Conservation (phyloP, 2,113 vertebrate species). For the Anarrhichthys ocellatus region DNA sequence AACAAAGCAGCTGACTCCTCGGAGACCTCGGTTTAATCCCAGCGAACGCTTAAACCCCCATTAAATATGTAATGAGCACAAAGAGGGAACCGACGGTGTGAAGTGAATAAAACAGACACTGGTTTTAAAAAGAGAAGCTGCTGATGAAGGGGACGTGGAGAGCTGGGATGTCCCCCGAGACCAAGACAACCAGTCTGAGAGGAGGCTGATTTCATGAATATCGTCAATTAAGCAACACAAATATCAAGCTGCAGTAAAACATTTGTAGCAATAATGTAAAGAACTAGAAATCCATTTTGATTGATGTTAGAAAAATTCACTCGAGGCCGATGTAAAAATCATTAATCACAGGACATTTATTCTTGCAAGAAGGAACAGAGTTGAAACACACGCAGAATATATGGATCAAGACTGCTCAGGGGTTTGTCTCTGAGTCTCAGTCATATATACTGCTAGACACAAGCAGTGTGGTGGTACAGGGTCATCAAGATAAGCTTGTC, state of each 20-base stretch:
- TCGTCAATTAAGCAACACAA: not conserved
- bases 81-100: too few relatives aligned
- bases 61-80: slow-evolving; percentile 76
- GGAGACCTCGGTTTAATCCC: slow-evolving; percentile 59
- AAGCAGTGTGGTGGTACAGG: too few relatives aligned
- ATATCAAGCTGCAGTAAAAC: not conserved
- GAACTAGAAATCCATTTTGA: not conserved
- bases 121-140: slow-evolving; percentile 8
- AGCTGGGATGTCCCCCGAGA: slow-evolving; percentile 12
- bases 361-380: too few relatives aligned
- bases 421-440: too few relatives aligned
- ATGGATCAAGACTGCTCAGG: too few relatives aligned
- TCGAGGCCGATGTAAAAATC: too few relatives aligned
- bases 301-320: too few relatives aligned
- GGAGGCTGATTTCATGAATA: not conserved
- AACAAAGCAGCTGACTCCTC: slow-evolving; percentile 40
- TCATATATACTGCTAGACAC: too few relatives aligned
- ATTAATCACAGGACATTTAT: too few relatives aligned
- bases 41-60: slow-evolving; percentile 54
- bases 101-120: slow-evolving; percentile 25
- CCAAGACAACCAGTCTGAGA: not conserved
- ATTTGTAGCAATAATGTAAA: not conserved
- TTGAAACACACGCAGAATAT: too few relatives aligned
- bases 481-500: too few relatives aligned
- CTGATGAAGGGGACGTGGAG: not conserved